Base-by-base conservation (phyloP, 2,888 invertebrate species). In the Lycaena phlaeas region DNA sequence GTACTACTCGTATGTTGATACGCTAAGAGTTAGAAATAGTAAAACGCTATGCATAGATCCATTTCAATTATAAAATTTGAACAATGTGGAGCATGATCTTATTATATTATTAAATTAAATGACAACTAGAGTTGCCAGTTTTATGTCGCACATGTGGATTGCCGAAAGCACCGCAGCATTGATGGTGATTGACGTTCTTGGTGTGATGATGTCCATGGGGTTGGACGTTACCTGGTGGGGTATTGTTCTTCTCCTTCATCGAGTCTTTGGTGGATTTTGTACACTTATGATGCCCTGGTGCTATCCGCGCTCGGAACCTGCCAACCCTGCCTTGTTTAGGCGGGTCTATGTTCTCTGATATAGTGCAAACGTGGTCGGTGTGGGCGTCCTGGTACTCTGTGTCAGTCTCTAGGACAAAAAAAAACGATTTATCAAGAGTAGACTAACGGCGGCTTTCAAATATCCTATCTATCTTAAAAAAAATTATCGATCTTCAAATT, bases 121-220 rank as follows among this genome's bases (percentile, higher is more conserved):
- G 66, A 67, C 82, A 82, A 48, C 67, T 75, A 3, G 78, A 68
- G 53, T 66, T 74, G 52, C 59, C 68, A 9, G 68, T 57, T 73
- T 85, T 85, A 51, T 84, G 78, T 45, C 79, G 64, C 1, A 81
- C 79, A 10, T 85, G 79, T 1, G 84, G 82, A 45, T 84, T 84
- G 0, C 84, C 84, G 36, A 84, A 85, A 0, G 85, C 85, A 0
- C 85, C 85, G 49, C 85, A 85, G 41, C 85, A 85, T 38, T 84
- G 84, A 42, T 85, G 85, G 40, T 85, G 82, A 40, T 84, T 85
- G 0, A 71, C 68, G 31, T 81, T 81, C 50, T 82, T 84, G 9
- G 74, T 65, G 44, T 81, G 81, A 40, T 74, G 76, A 41, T 82
- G 81, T 0, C 81, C 82, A 18, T 82, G 81, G 0, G 79, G 79